Evolutionary conservation across 2,113 vertebrate genomes (phyloP).

Genomic region (Amphilophus citrinellus): DNA sequence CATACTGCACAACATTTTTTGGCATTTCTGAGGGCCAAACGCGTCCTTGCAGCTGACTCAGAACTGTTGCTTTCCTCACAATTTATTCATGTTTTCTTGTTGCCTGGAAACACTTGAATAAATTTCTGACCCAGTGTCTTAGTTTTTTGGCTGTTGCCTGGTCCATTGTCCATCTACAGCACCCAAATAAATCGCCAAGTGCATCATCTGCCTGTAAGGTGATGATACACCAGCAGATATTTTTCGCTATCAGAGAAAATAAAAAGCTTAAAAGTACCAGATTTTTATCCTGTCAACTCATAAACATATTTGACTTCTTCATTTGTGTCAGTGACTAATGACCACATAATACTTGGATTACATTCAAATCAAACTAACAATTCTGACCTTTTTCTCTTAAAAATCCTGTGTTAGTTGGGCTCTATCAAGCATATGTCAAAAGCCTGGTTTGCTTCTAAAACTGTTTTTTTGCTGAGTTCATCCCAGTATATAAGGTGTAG

Average conservation of each 20-base stretch:
- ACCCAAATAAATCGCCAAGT: constrained; percentile 3
- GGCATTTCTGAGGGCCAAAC: constrained; percentile 29
- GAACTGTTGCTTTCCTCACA: constrained; percentile 53
- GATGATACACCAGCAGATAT: constrained; percentile 30
- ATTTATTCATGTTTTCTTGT: constrained; percentile 66
- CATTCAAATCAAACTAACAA: no score
- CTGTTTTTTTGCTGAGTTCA: no score
- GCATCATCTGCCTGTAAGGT: constrained; percentile 28
- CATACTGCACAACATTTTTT: background rate
- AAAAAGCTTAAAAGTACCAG: background rate
- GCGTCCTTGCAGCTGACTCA: constrained; percentile 47
- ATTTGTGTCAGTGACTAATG: background rate
- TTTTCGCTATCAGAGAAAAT: background rate
- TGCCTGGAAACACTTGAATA: constrained; percentile 70
- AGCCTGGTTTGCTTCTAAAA: no score
- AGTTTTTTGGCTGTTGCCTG: constrained; percentile 38
- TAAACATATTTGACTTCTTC: constrained; percentile 24
- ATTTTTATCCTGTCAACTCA: background rate
- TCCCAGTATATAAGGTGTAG: no score
- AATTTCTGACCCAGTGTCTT: constrained; percentile 41
- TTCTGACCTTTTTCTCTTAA: background rate
- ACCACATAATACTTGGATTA: background rate
- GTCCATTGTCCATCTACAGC: constrained; percentile 23
- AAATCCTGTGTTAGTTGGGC: background rate
- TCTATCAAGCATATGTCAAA: background rate